A percentile compares a stretch with the other conserved stretches of the same genome.
phyloP scores from a whole-genome alignment of 2,888 invertebrate species.

The Dendrolimus pini region DNA sequence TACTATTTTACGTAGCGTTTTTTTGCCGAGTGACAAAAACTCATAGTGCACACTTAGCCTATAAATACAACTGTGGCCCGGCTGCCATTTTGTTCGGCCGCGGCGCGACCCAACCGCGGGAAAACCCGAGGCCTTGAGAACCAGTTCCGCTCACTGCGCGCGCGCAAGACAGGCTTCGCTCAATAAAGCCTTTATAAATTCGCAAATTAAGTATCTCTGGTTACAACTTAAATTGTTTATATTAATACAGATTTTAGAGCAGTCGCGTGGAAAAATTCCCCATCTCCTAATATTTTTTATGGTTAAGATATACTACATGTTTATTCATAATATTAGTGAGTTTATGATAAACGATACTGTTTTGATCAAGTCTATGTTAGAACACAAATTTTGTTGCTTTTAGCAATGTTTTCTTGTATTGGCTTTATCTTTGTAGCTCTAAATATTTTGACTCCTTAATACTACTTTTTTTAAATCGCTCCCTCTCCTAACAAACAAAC shows the following conservation, averaged over 20 bases:
- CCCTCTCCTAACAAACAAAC: too few species aligned
- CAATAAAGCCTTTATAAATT: slow-evolving; percentile 3
- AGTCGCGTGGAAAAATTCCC: background rate
- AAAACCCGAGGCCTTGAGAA: slow-evolving; percentile 68
- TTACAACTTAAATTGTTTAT: background rate
- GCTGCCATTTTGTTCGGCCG: slow-evolving; percentile 43
- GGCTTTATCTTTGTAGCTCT: too few species aligned
- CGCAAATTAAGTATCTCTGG: background rate
- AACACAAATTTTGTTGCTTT: too few species aligned
- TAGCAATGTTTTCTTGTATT: too few species aligned
- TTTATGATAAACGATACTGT: too few species aligned
- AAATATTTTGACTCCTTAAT: too few species aligned
- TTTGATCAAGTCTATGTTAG: too few species aligned
- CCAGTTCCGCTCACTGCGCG: slow-evolving; percentile 51
- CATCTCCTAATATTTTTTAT: background rate
- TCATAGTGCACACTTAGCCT: background rate
- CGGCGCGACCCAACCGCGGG: slow-evolving; percentile 30
- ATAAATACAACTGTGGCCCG: slow-evolving; percentile 17
- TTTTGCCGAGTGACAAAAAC: background rate
- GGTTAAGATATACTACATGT: too few species aligned
- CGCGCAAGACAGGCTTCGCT: slow-evolving; percentile 6
- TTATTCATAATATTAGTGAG: too few species aligned
- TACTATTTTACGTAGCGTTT: background rate
- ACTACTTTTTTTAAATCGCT: too few species aligned
- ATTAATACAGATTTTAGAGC: background rate